These are phyloP conservation scores for Pemphigus obesinymphae DNA, from an alignment of 1,140 invertebrate genomes.

Conservation along the genomic window DNA sequence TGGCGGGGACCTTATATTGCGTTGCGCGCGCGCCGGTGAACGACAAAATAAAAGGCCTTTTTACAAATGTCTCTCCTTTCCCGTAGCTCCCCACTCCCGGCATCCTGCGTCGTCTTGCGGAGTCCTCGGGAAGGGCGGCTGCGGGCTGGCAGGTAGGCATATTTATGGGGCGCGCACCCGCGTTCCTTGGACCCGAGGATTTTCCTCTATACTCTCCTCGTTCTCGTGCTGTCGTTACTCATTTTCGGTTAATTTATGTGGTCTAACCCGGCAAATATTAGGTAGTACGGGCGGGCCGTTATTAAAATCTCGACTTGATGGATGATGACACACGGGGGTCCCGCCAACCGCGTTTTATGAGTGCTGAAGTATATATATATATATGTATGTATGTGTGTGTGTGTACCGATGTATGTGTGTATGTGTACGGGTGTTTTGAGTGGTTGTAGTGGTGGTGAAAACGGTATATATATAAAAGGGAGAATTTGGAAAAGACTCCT, in stretches of 20 bases:
- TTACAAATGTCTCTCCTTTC: slow-evolving; percentile 33
- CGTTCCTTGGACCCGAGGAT: slow-evolving; percentile 38
- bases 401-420: neutral
- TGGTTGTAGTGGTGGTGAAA: neutral
- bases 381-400: neutral
- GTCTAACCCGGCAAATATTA: slow-evolving; percentile 38
- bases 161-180: slow-evolving; percentile 13
- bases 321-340: slow-evolving; percentile 33
- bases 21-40: neutral
- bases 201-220: slow-evolving; percentile 16
- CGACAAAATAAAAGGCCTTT: slow-evolving; percentile 40
- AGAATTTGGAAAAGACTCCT: neutral
- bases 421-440: neutral
- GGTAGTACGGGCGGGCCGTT: slow-evolving; percentile 22
- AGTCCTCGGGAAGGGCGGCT: neutral
- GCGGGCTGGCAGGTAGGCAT: slow-evolving; percentile 17
- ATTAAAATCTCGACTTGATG: slow-evolving; percentile 42
- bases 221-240: slow-evolving; percentile 32
- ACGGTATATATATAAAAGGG: too few relatives aligned
- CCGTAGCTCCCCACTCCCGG: too few relatives aligned
- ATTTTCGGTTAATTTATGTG: slow-evolving; percentile 42
- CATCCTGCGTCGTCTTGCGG: neutral
- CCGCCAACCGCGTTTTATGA: neutral
- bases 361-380: too few relatives aligned
- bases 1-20: slow-evolving; percentile 35